A percentile compares a stretch with the other conserved stretches of the same genome.
Conservation (phyloP, 2,113 vertebrate species). For the Chloropsis hardwickii region DNA sequence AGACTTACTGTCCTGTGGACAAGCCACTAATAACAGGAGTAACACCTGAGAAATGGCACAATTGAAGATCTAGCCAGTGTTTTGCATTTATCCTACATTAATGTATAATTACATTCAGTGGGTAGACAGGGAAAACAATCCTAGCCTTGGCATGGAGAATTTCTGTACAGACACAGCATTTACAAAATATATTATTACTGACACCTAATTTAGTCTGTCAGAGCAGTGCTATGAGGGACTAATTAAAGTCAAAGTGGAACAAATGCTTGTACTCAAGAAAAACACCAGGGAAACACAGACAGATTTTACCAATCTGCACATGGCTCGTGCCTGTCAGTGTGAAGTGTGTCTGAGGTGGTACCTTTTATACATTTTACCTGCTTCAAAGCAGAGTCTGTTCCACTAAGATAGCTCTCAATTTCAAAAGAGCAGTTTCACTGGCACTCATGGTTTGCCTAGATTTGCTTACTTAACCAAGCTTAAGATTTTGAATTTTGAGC, state of each 20-base stretch:
- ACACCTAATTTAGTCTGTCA: slow-evolving; percentile 29
- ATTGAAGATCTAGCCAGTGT: background rate
- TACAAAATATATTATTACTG: background rate
- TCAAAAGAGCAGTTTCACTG: background rate
- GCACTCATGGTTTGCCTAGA: background rate
- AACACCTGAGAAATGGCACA: background rate
- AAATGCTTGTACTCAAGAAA: slow-evolving; percentile 20
- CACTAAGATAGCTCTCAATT: background rate
- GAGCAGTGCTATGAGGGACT: background rate
- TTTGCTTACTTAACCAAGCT: background rate
- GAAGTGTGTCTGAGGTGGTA: background rate
- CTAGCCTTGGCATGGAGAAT: background rate
- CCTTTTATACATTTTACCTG: background rate
- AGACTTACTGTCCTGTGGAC: background rate
- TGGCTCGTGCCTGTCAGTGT: background rate
- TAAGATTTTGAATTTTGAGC: background rate
- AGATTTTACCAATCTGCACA: background rate
- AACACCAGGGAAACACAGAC: background rate
- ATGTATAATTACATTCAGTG: background rate
- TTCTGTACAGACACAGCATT: background rate
- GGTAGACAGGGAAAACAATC: background rate
- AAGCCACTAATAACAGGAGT: background rate
- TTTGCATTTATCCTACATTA: background rate
- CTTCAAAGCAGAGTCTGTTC: background rate
- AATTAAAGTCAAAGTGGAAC: slow-evolving; percentile 41